Evolutionary conservation across 2,888 invertebrate species (phyloP), one percentile per base, ranked within the genome.

Genomic region (Eueremaeus valkanovi): DNA sequence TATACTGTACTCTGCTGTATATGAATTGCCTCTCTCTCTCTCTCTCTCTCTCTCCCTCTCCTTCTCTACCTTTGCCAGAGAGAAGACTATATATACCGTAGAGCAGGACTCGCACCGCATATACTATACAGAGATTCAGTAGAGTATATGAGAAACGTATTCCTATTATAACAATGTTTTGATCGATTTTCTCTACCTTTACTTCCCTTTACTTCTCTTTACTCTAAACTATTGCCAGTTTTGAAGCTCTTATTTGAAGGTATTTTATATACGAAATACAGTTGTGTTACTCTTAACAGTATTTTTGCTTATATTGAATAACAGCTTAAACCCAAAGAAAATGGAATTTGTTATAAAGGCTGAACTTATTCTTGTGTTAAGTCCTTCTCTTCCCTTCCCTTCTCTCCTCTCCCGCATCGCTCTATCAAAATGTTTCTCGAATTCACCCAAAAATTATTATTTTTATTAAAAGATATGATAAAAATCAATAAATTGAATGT

Each of bases 141-240:
- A 29, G 29, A 24, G 16, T 66, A 33, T 66, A 66, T 66, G 40
- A 58, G 31, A 58, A 27, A 29, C 58, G 36, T 66, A 66, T 66
- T 66, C 40, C 61, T 24, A 21, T 66, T 66, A 66, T 66, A 66
- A 66, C 66, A 66, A 66, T 66, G 66, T 66, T 66, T 66, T 66
- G 36, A 66, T 66, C 66, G 66, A 66, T 66, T 66, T 66, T 66
- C 40, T 40, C 66, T 66, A 66, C 66, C 66, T 66, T 66, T 66
- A 66, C 66, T 66, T 24, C n/a, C 18, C 24, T 27, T 66, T 21
- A n/a, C n/a, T n/a, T n/a, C n/a, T n/a, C n/a, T n/a, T n/a, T n/a
- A n/a, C n/a, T n/a, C n/a, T n/a, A n/a, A n/a, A n/a, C n/a, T n/a
- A n/a, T 40, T 40, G n/a, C n/a, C 24, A 40, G 36, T 36, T 40